Conservation (phyloP, 1,140 invertebrate genomes). For the Macrostomum lignano region DNA sequence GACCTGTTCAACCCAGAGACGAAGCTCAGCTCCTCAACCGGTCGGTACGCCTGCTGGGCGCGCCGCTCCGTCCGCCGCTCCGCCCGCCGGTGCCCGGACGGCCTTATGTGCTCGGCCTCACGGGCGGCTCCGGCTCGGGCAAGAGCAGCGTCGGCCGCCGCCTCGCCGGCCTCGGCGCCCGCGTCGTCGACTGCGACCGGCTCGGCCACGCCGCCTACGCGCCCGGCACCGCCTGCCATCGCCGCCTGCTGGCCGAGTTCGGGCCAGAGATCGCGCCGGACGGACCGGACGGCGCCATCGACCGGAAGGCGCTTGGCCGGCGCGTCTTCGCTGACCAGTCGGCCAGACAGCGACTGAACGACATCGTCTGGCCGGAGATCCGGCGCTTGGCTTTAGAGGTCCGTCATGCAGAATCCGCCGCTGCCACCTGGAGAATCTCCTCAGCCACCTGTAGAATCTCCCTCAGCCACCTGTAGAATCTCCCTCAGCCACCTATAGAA, state of each 20-base stretch:
- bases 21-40: too few relatives aligned
- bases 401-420: slow-evolving; percentile 15
- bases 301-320: slow-evolving; percentile 43
- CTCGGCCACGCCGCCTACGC: slow-evolving; percentile 60
- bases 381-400: slow-evolving; percentile 32
- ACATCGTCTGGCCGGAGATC: too few relatives aligned
- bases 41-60: too few relatives aligned
- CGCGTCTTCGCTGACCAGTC: slow-evolving; percentile 56
- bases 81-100: slow-evolving; percentile 33
- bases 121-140: slow-evolving; percentile 75
- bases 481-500: too few relatives aligned
- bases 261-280: slow-evolving; percentile 38
- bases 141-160: too few relatives aligned
- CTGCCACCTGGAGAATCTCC: too few relatives aligned
- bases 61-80: too few relatives aligned
- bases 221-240: slow-evolving; percentile 42
- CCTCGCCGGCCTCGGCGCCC: slow-evolving; percentile 56
- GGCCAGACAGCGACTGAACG: too few relatives aligned
- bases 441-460: too few relatives aligned
- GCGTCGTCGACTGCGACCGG: slow-evolving; percentile 62
- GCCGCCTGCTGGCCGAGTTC: slow-evolving; percentile 43
- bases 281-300: slow-evolving; percentile 40
- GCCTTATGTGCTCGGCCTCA: slow-evolving; percentile 72
- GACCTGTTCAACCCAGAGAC: too few relatives aligned
- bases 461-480: too few relatives aligned